A percentile compares a stretch with the other conserved stretches of the same genome.
Conservation (phyloP, 2,797 vertebrate genomes). For the Florisuga fusca region DNA sequence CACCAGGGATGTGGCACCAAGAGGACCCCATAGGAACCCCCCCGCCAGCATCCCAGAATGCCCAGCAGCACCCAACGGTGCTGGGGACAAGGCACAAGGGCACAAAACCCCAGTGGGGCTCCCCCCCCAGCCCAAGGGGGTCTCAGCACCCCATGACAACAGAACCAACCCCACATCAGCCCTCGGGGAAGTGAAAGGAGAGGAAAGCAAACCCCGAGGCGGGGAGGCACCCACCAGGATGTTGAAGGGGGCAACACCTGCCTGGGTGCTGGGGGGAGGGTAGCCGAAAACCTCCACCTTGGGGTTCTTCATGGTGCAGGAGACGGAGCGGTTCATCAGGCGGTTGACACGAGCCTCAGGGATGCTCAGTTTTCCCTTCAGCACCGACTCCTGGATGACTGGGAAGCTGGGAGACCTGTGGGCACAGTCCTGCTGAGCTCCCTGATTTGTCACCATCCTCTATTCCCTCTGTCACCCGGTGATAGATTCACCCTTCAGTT, state of each 20-base stretch:
- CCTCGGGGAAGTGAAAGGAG: conserved; percentile 31
- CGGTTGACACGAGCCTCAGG: conserved; percentile 94
- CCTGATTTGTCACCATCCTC: rapidly evolving
- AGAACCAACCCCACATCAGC: rapidly evolving
- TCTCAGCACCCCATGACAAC: rapidly evolving
- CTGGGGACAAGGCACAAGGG: neutral
- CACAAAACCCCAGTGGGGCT: neutral
- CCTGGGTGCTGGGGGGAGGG: conserved; percentile 93
- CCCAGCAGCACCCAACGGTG: neutral
- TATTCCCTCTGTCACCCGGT: rapidly evolving
- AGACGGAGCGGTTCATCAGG: conserved; percentile 96
- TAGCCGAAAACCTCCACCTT: conserved; percentile 96
- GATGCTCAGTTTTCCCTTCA: conserved; percentile 94
- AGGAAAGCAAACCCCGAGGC: conserved; percentile 83
- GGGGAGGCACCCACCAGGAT: conserved; percentile 80
- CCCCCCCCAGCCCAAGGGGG: too few species aligned
- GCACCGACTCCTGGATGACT: conserved; percentile 93
- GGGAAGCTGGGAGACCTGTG: conserved; percentile 95
- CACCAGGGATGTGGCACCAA: rapidly evolving
- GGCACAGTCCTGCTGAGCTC: neutral
- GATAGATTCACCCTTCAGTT: rapidly evolving
- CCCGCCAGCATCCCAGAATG: rapidly evolving
- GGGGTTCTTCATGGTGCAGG: conserved; percentile 96
- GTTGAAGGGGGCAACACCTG: conserved; percentile 84
- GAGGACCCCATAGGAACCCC: neutral